Evolutionary conservation across 2,113 vertebrate genomes (phyloP).

Genomic region (Archilochus colubris): DNA sequence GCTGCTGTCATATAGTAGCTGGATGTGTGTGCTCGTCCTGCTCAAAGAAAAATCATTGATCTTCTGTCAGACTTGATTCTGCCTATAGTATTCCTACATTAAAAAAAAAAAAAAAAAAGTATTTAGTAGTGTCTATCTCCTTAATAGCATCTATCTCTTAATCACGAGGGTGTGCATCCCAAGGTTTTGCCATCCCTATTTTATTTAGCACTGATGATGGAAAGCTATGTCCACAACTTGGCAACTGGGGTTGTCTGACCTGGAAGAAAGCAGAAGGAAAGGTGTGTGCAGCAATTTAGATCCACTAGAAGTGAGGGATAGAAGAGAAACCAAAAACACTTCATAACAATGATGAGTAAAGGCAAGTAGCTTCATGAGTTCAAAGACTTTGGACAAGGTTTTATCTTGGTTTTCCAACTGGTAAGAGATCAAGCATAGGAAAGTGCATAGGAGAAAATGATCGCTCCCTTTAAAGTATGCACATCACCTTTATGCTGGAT

Average conservation of each 20-base stretch:
- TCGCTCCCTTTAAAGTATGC: background rate
- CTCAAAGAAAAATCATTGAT: background rate
- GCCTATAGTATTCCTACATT: background rate
- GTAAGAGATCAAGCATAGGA: background rate
- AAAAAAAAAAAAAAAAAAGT: background rate
- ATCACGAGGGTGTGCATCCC: fast-evolving
- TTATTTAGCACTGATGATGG: background rate
- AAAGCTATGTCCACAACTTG: background rate
- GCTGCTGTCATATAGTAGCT: background rate
- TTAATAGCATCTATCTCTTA: background rate
- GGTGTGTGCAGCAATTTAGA: background rate
- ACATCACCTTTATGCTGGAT: background rate
- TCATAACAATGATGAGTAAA: background rate
- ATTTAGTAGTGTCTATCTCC: background rate
- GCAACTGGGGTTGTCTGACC: background rate
- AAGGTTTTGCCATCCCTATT: background rate
- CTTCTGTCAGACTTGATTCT: background rate
- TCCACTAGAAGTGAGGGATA: background rate
- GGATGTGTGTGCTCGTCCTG: background rate
- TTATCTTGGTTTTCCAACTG: background rate
- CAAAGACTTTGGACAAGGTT: background rate
- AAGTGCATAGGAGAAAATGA: background rate
- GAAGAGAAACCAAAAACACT: background rate
- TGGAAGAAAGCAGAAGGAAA: background rate
- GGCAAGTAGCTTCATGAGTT: background rate